Evolutionary conservation across 2,797 vertebrate species (phyloP).

Genomic region (Threskiornis aethiopicus): DNA sequence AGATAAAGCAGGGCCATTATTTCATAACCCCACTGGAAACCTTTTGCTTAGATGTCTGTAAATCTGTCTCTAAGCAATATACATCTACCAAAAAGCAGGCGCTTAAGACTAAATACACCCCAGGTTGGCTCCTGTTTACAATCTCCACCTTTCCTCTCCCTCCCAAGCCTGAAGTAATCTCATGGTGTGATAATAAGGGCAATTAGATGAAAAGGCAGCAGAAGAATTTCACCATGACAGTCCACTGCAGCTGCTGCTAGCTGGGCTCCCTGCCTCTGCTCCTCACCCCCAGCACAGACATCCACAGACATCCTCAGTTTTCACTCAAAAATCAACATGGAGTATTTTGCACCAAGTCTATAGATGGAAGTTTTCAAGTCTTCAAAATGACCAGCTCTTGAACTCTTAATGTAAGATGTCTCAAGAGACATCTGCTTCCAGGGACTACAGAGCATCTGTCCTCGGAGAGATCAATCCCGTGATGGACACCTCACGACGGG

Average conservation of each 20-base stretch:
- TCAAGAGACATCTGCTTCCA: neutral
- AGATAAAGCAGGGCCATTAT: neutral
- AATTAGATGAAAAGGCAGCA: neutral
- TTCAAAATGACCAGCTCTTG: neutral
- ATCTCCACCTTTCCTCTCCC: neutral
- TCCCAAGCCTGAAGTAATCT: neutral
- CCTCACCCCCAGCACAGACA: neutral
- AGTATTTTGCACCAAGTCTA: neutral
- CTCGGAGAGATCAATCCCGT: accelerated
- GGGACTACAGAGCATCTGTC: neutral
- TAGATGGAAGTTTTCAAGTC: neutral
- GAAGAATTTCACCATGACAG: neutral
- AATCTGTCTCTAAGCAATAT: neutral
- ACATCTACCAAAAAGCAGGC: neutral
- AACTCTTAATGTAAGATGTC: neutral
- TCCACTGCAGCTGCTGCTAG: neutral
- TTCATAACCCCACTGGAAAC: neutral
- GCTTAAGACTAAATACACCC: neutral
- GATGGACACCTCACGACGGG: accelerated
- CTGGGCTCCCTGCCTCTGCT: neutral
- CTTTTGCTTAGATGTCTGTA: neutral
- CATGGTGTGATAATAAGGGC: neutral
- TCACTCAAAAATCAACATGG: neutral
- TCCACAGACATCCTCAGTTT: neutral
- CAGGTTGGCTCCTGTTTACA: neutral